Percentiles rank a stretch among this genome's conserved stretches.
Evolutionary conservation across 2,113 vertebrate genomes (phyloP).

Genomic region (Cacatua alba): DNA sequence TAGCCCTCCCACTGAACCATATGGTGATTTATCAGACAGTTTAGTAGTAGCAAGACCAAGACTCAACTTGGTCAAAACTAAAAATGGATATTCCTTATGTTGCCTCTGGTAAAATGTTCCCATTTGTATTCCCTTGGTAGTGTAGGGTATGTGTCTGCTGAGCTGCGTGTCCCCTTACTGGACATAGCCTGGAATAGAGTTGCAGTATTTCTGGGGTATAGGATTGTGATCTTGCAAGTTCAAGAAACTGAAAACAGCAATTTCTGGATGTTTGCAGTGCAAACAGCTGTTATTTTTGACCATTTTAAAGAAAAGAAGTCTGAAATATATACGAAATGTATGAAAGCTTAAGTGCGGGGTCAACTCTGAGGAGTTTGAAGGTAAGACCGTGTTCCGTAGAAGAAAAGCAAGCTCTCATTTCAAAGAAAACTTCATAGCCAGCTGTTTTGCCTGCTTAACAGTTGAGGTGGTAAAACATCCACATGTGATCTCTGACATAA

Average conservation of each 20-base stretch:
- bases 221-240: background rate
- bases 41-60: constrained; percentile 6
- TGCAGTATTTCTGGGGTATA: background rate
- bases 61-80: background rate
- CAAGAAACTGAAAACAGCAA: background rate
- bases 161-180: background rate
- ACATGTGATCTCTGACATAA: background rate
- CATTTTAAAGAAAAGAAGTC: background rate
- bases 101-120: background rate
- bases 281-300: background rate
- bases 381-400: background rate
- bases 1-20: constrained; percentile 21
- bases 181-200: background rate
- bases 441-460: background rate
- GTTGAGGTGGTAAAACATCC: background rate
- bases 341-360: background rate
- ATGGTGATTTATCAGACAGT: background rate
- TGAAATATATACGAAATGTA: background rate
- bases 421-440: background rate
- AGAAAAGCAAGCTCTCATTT: background rate
- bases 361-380: background rate
- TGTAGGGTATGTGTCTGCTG: fast-evolving
- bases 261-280: background rate
- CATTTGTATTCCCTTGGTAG: background rate
- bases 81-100: background rate